Evolutionary conservation across 1,140 invertebrate genomes (phyloP).

Genomic region (Bombus consobrinus): DNA sequence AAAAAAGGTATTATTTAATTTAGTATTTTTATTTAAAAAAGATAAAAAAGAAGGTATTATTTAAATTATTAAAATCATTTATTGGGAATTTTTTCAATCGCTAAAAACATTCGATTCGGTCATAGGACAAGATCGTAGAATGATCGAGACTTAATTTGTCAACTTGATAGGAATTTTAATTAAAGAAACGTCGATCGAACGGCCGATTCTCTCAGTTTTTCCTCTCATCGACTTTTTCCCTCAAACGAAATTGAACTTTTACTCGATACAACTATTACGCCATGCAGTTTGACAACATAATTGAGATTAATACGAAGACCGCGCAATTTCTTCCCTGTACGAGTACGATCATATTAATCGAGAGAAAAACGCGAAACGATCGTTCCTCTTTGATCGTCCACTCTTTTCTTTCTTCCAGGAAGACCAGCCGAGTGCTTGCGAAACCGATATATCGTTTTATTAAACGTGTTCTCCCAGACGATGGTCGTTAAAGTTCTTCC

Average conservation of each 20-base stretch:
- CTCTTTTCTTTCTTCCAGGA: neutral
- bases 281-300: slow-evolving; percentile 5
- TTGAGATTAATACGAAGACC: slow-evolving; percentile 14
- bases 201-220: neutral
- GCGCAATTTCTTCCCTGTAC: neutral
- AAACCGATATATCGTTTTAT: neutral
- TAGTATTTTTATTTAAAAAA: too few relatives aligned
- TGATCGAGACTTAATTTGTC: neutral
- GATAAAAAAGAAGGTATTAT: too few relatives aligned
- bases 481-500: neutral
- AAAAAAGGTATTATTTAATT: too few relatives aligned
- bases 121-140: neutral
- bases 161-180: neutral
- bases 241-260: slow-evolving; percentile 1
- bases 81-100: neutral
- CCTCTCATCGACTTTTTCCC: neutral
- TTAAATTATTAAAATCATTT: neutral
- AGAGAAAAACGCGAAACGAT: neutral
- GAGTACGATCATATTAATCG: neutral
- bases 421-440: neutral
- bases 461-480: neutral
- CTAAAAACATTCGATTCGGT: neutral
- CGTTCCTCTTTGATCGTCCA: slow-evolving; percentile 1
- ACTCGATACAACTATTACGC: neutral
- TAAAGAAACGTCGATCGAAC: neutral